Evolutionary conservation across 2,888 invertebrate species (phyloP).

Genomic region (Tillus elongatus): DNA sequence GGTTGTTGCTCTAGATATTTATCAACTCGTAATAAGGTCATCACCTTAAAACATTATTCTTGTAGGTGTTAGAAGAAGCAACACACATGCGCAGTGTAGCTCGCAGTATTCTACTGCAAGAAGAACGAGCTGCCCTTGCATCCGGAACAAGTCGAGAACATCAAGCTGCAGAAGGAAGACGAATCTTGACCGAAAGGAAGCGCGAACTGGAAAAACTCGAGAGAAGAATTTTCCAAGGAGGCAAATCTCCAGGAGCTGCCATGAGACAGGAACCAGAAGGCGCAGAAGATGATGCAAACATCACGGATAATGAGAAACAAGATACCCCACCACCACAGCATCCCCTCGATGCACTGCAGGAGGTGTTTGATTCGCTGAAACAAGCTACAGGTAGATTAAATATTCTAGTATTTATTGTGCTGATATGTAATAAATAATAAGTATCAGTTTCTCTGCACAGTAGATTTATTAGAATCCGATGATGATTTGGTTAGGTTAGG

Average conservation of each 20-base stretch:
- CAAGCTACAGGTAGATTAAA: slow-evolving; percentile 57
- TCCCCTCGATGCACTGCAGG: slow-evolving; percentile 48
- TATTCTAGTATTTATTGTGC: too few species aligned
- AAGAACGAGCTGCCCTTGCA: slow-evolving; percentile 60
- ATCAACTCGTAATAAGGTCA: too few species aligned
- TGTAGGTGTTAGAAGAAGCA: slow-evolving; percentile 67
- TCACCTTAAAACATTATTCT: slow-evolving; percentile 12
- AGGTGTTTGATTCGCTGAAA: slow-evolving; percentile 64
- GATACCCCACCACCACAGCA: slow-evolving; percentile 25
- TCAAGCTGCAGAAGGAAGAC: slow-evolving; percentile 55
- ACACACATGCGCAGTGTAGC: slow-evolving; percentile 61
- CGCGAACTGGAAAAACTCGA: slow-evolving; percentile 68
- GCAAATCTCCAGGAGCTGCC: slow-evolving; percentile 37
- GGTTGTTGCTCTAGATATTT: too few species aligned
- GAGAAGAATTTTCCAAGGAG: slow-evolving; percentile 62
- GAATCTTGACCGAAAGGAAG: slow-evolving; percentile 61
- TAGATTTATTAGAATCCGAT: too few species aligned
- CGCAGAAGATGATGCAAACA: slow-evolving; percentile 28
- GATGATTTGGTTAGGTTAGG: too few species aligned
- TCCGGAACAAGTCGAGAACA: slow-evolving; percentile 58
- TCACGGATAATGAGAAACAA: slow-evolving; percentile 39
- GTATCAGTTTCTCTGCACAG: too few species aligned
- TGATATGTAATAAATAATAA: too few species aligned
- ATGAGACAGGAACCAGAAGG: slow-evolving; percentile 34
- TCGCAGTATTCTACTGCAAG: slow-evolving; percentile 56